These are phyloP conservation scores for Lasioglossum pauxillum DNA, from an alignment of 2,888 invertebrate species.

Conservation along the genomic window DNA sequence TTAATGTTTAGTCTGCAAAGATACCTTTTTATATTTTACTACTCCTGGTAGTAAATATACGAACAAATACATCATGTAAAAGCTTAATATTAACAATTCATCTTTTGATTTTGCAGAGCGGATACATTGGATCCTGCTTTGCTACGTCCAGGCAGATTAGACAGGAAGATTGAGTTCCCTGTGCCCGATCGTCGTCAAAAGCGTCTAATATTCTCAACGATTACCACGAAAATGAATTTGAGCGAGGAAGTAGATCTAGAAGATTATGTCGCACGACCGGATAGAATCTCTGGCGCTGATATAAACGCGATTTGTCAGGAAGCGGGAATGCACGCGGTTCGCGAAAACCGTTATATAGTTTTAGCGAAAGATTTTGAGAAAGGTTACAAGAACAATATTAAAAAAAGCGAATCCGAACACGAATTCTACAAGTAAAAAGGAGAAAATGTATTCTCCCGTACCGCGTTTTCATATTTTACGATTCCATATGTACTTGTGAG, in stretches of 20 bases:
- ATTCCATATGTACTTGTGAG: constrained; percentile 55
- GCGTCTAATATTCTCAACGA: constrained; percentile 98
- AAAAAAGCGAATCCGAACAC: constrained; percentile 99
- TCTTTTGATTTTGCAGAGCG: constrained; percentile 86
- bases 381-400: constrained; percentile 99
- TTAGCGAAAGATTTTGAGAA: constrained; percentile 99
- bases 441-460: neutral
- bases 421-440: constrained; percentile 98
- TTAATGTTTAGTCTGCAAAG: neutral
- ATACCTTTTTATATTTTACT: neutral
- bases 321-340: constrained; percentile 99
- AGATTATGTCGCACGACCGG: constrained; percentile 99
- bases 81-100: neutral
- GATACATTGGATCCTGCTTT: constrained; percentile 99
- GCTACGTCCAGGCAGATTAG: constrained; percentile 96
- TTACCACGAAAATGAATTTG: constrained; percentile 98
- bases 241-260: constrained; percentile 99
- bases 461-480: constrained; percentile 41
- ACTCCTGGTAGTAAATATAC: neutral
- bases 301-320: constrained; percentile 99
- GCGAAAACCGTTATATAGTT: constrained; percentile 99
- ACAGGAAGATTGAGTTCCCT: constrained; percentile 99
- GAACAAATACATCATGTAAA: neutral
- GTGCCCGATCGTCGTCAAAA: constrained; percentile 96
- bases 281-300: constrained; percentile 99